Base-by-base conservation (phyloP, 2,888 invertebrate species). In the Conistra vaccinii region DNA sequence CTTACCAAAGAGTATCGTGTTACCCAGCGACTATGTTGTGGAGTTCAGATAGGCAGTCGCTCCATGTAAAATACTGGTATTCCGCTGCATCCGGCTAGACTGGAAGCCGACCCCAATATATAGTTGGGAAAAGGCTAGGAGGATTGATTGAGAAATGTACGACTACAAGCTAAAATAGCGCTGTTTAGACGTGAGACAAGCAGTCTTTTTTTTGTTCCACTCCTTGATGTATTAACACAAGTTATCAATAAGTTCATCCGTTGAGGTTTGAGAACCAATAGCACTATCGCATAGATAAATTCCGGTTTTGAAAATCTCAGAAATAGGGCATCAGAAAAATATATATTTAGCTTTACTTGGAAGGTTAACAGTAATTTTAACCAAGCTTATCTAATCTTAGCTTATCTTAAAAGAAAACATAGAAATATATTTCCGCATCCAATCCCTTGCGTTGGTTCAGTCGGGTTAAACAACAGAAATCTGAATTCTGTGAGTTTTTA, bases 321-420 rank as follows among this genome's bases (percentile, higher is more conserved):
- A 68, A 68, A 55, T 12, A 42, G 42, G 26, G 4, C 14, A 58
- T 42, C 23, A 12, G 6, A 14, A 14, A 55, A 4, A 7, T 4
- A 32, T 39, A 57, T 42, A 10, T 68, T 62, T 42, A 14, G 42
- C 39, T 45, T 45, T 63, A 61, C 10, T 4, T 23, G 26, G 62
- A 42, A 26, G 39, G 9, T 23, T 23, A 23, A 32, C n/a, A 61
- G 12, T 10, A 7, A 4, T 32, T 20, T 39, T 35, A 66, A 17
- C 20, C 26, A n/a, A 66, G 26, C 5, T 23, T 51, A 53, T 29
- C 35, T 66, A 48, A 63, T 69, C 35, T 53, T 7, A 29, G 17
- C 29, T 68, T 68, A 39, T 53, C 69, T 53, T n/a, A 3, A 53
- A 71, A 71, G 9, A 69, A 53, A 53, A 53, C 17, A 3, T 42